Conservation (phyloP, 2,113 vertebrate species). For the Zosterops lateralis region DNA sequence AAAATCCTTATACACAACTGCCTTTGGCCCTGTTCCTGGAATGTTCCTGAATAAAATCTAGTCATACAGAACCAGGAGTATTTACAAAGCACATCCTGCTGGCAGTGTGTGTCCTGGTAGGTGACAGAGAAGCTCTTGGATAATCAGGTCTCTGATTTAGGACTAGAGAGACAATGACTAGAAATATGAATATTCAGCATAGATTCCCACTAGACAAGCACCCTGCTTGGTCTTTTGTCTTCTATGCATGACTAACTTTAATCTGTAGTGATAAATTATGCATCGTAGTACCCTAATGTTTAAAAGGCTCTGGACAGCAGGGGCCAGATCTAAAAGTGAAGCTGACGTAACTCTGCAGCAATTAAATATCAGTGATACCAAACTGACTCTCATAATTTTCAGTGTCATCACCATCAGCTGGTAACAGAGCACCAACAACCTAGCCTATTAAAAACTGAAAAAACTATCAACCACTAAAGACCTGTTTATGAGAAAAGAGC, state of each 20-base stretch:
- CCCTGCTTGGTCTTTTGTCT: background rate
- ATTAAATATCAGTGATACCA: background rate
- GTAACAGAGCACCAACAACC: background rate
- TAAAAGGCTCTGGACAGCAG: background rate
- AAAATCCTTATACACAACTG: background rate
- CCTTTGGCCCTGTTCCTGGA: background rate
- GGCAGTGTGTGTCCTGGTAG: background rate
- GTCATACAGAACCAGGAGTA: background rate
- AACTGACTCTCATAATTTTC: background rate
- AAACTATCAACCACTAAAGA: background rate
- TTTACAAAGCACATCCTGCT: background rate
- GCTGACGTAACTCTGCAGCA: background rate
- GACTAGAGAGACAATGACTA: background rate
- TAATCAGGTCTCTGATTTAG: background rate
- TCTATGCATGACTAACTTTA: background rate
- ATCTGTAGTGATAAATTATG: conserved; percentile 19
- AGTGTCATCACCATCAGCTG: background rate
- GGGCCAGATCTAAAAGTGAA: background rate
- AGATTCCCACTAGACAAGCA: background rate
- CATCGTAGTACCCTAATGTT: background rate
- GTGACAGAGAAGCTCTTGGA: background rate
- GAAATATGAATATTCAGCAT: conserved; percentile 21
- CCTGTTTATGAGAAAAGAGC: background rate
- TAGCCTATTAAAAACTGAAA: background rate
- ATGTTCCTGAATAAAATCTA: background rate